Evolutionary conservation across 2,113 vertebrate genomes (phyloP).

Genomic region (Pipa parva): DNA sequence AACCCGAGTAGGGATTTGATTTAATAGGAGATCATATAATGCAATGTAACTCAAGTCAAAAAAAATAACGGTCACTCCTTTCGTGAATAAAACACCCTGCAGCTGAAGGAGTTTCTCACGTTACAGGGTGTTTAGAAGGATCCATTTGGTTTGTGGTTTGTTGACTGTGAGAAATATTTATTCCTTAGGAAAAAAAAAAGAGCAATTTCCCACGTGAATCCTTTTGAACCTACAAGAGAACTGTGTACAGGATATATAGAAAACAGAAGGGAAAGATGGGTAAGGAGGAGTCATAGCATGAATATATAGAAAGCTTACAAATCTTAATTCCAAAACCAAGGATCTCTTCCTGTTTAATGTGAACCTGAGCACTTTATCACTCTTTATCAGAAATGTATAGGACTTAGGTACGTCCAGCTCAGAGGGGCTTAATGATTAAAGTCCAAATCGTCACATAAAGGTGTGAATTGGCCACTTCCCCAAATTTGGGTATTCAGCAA

Average conservation of each 20-base stretch:
- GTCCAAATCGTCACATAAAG: too few species aligned
- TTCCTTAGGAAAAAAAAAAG: constrained; percentile 18
- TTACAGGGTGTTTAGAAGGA: constrained; percentile 65
- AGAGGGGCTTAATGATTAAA: too few species aligned
- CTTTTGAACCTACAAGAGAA: background rate
- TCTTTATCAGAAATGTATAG: too few species aligned
- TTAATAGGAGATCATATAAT: constrained; percentile 55
- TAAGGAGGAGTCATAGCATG: too few species aligned
- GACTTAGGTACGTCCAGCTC: too few species aligned
- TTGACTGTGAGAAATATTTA: constrained; percentile 49
- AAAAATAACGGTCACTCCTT: constrained; percentile 65
- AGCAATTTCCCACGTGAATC: constrained; percentile 33
- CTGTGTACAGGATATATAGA: background rate
- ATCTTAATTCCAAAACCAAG: too few species aligned
- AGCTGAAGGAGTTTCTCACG: constrained; percentile 75
- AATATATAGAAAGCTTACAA: too few species aligned
- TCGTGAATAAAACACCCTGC: constrained; percentile 67
- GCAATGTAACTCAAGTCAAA: constrained; percentile 54
- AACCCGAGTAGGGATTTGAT: constrained; percentile 32
- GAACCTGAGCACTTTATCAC: too few species aligned
- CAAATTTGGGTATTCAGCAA: too few species aligned
- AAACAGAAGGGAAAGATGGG: background rate
- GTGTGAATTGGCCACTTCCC: too few species aligned
- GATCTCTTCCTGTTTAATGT: too few species aligned
- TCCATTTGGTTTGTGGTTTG: constrained; percentile 70